Evolutionary conservation across 2,888 invertebrate genomes (phyloP).

Genomic region (Ernsta delagoae): DNA sequence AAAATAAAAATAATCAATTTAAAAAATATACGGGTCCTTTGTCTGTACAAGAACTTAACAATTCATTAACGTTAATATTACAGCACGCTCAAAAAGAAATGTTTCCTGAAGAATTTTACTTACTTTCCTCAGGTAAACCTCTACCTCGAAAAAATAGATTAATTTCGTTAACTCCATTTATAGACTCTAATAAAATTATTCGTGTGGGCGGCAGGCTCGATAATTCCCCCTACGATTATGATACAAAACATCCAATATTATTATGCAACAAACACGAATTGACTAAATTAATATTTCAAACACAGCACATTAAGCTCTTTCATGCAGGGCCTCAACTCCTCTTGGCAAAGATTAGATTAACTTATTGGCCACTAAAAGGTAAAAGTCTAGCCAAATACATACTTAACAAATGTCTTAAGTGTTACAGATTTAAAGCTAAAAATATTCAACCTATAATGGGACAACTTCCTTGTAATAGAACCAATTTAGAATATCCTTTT

Average conservation of each 20-base stretch:
- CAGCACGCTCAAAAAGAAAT: slow-evolving; percentile 5
- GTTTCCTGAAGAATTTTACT: slow-evolving; percentile 16
- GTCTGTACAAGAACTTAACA: slow-evolving; percentile 1
- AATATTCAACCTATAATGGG: slow-evolving; percentile 8
- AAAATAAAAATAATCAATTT: too few species aligned
- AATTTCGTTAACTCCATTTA: slow-evolving; percentile 39
- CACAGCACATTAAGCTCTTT: background rate
- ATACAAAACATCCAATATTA: slow-evolving; percentile 40
- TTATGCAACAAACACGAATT: slow-evolving; percentile 38
- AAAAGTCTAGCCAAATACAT: slow-evolving; percentile 35
- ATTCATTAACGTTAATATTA: slow-evolving; percentile 10
- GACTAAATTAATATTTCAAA: slow-evolving; percentile 3
- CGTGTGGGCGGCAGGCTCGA: slow-evolving; percentile 43
- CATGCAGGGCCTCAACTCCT: slow-evolving; percentile 11
- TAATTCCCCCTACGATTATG: slow-evolving; percentile 38
- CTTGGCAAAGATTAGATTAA: slow-evolving; percentile 5
- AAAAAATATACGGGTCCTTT: background rate
- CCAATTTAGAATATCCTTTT: slow-evolving; percentile 39
- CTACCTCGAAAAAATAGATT: slow-evolving; percentile 15
- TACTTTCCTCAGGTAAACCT: too few species aligned
- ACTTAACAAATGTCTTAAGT: slow-evolving; percentile 38
- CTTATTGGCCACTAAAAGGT: background rate
- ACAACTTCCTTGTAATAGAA: slow-evolving; percentile 19
- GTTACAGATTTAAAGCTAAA: slow-evolving; percentile 13
- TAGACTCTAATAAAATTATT: slow-evolving; percentile 39